A percentile compares a stretch with the other conserved stretches of the same genome.
These are phyloP conservation scores for Lagenorhynchus albirostris DNA, from an alignment of 2,113 vertebrate genomes.

Conservation along the genomic window DNA sequence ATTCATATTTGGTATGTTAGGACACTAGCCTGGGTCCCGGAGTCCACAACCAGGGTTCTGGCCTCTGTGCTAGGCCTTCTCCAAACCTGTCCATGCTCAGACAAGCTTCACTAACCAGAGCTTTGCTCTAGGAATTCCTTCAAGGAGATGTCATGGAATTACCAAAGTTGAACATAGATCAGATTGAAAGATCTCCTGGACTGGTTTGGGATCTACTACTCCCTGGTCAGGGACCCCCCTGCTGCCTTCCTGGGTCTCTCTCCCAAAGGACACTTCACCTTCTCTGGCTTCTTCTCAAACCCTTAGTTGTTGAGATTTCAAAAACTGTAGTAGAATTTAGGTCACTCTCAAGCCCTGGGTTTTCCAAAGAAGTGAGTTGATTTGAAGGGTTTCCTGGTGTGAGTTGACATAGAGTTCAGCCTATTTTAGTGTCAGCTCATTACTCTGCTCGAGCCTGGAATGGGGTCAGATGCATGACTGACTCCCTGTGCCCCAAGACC, in stretches of 20 bases:
- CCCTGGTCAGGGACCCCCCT: too few relatives aligned
- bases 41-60: too few relatives aligned
- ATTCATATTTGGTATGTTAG: background rate
- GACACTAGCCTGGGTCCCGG: too few relatives aligned
- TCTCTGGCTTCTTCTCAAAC: background rate
- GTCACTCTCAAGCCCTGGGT: background rate
- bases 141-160: background rate
- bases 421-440: accelerated
- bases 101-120: background rate
- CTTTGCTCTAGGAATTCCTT: background rate
- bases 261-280: background rate
- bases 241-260: background rate
- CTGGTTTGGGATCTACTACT: background rate
- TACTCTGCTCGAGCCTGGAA: background rate
- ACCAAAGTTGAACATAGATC: background rate
- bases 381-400: background rate
- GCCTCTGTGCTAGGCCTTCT: too few relatives aligned
- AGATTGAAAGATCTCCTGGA: background rate
- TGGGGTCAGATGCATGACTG: too few relatives aligned
- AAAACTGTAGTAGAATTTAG: background rate
- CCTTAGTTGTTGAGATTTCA: background rate
- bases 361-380: background rate
- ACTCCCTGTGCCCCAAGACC: too few relatives aligned
- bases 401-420: too few relatives aligned
- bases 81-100: accelerated